Evolutionary conservation across 2,888 invertebrate genomes (phyloP), one percentile per base, ranked within the genome.

Genomic region (Lypha dubia): DNA sequence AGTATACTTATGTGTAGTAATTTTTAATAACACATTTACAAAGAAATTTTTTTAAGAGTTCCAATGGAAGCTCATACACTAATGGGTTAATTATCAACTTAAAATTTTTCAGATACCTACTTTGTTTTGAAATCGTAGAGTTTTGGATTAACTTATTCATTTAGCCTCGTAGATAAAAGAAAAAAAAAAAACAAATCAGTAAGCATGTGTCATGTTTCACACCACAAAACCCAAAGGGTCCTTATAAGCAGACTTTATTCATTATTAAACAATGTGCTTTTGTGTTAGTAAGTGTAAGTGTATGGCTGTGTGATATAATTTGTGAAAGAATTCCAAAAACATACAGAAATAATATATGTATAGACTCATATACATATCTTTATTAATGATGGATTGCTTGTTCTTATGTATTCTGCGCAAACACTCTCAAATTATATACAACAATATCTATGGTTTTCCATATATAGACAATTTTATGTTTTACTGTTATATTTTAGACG

Each of bases 201-300:
- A 74, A 76, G 60, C 80, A 81, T 75, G 74, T 75, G 75, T 49
- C 56, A 70, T 46, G 13, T 63, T 81, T 74, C 53, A 68, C 74
- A 68, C 68, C 28, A 62, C 41, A 46, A 62, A 56, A 56, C 35
- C 74, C 44, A 51, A 75, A 70, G 68, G 62, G 62, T 81, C 70
- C 75, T 81, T 81, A 68, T 7, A 11, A 20, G 53, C 51, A 81
- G 81, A 81, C 81, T n/a, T 15, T 70, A 81, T 81, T 81, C 68
- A 74, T 62, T 53, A 75, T 44, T 17, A 32, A 20, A 58, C 20
- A 17, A 22, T 8, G 9, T 17, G 38, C 2, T 15, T 58, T 24
- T 41, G 7, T 8, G 17, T 35, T 0, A n/a, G 24, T 28, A 3
- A 20, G 11, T 41, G 24, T 53, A 5, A 46, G 24, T 67, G 13